These are phyloP conservation scores for Chaetogeoica ovagalla DNA, from an alignment of 2,888 invertebrate species.

Conservation along the genomic window DNA sequence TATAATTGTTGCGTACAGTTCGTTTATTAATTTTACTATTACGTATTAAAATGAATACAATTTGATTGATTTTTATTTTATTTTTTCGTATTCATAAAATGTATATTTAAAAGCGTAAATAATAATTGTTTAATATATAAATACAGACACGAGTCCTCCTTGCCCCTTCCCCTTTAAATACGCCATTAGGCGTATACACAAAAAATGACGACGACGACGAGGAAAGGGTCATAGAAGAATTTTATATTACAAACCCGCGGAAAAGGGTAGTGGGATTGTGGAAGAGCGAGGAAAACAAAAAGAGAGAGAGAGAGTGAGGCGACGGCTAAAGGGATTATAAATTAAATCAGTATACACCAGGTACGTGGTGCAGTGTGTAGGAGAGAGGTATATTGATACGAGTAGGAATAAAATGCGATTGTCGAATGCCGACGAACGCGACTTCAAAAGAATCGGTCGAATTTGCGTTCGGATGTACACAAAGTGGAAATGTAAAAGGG, in stretches of 20 bases:
- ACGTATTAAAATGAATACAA: no score
- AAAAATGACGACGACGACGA: neutral
- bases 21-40: no score
- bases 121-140: no score
- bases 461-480: conserved; percentile 49
- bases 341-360: conserved; percentile 35
- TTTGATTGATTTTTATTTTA: no score
- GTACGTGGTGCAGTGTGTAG: no score
- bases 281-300: conserved; percentile 1
- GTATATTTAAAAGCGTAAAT: no score
- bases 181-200: no score
- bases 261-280: neutral
- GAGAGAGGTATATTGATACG: conserved; percentile 14
- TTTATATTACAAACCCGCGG: conserved; percentile 30
- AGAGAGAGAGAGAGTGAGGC: neutral
- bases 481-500: conserved; percentile 46
- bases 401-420: conserved; percentile 47
- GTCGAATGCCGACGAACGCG: conserved; percentile 24
- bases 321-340: conserved; percentile 46
- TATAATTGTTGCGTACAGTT: no score
- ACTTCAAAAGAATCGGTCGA: conserved; percentile 51
- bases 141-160: no score
- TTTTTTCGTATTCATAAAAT: no score
- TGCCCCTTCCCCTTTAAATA: no score
- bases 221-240: conserved; percentile 27